These are phyloP conservation scores for Dasyprocta punctata DNA, from an alignment of 2,113 vertebrate genomes.

Conservation along the genomic window DNA sequence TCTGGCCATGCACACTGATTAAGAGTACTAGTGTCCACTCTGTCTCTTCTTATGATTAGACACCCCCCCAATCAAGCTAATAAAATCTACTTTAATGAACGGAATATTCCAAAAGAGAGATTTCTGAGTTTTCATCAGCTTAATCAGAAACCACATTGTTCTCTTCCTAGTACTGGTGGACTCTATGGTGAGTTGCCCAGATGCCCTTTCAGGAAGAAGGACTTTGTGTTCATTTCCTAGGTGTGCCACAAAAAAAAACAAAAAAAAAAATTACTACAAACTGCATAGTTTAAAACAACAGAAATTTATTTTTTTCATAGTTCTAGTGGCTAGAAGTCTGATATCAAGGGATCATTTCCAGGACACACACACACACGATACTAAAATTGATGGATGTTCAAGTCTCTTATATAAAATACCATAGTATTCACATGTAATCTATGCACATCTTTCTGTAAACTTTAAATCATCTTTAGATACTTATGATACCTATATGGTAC, in stretches of 20 bases:
- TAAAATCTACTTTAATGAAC: not conserved
- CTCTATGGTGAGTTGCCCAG: not conserved
- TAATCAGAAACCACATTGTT: not conserved
- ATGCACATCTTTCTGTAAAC: not conserved
- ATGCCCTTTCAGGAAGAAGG: not conserved
- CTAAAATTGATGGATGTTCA: not conserved
- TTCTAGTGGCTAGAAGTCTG: not conserved
- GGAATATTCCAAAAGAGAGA: not conserved
- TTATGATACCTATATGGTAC: not conserved
- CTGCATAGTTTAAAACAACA: not conserved
- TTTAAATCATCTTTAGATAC: not conserved
- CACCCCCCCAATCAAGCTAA: not conserved
- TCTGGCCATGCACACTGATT: not conserved
- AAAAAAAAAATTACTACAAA: not conserved
- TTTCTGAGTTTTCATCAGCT: constrained; percentile 33
- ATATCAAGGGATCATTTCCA: not conserved
- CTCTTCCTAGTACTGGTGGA: not conserved
- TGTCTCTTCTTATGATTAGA: not conserved
- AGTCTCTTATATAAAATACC: not conserved
- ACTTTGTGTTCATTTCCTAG: not conserved
- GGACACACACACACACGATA: not conserved
- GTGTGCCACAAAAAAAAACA: not conserved
- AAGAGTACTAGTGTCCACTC: not conserved
- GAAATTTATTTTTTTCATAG: not conserved
- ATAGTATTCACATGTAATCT: not conserved